phyloP scores from a whole-genome alignment of 2,113 vertebrate genomes.

The Mus spicilegus region DNA sequence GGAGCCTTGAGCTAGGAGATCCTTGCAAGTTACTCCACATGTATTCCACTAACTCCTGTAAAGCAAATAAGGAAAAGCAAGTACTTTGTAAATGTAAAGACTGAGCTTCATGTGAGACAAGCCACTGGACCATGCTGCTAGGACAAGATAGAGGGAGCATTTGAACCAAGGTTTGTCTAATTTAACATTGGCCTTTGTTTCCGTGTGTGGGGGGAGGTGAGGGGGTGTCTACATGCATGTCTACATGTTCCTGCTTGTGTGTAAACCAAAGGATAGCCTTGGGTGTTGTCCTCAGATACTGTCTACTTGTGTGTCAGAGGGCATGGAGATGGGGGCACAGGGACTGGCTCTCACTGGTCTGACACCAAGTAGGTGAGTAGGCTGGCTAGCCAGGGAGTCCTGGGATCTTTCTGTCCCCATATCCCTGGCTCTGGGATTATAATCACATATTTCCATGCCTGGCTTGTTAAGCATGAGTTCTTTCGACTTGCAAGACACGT shows the following conservation, averaged over 20 bases:
- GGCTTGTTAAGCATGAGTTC: not conserved
- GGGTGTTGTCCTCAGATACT: not conserved
- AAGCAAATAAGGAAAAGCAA: not conserved
- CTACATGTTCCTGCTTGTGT: not conserved
- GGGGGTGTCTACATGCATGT: not conserved
- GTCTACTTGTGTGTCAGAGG: not conserved
- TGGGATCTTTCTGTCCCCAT: not conserved
- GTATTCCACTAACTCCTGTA: not conserved
- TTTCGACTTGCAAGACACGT: not conserved
- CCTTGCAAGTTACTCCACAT: not conserved
- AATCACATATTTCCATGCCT: not conserved
- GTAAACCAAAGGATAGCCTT: not conserved
- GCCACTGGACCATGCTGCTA: not conserved
- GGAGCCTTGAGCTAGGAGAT: not conserved
- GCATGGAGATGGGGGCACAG: rapidly evolving
- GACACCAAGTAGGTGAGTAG: not conserved
- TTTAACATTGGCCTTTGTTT: not conserved
- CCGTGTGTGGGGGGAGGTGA: not conserved
- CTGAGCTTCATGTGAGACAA: not conserved
- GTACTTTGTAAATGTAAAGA: not conserved
- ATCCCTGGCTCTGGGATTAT: not conserved
- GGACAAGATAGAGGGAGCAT: not conserved
- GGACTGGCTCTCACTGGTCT: not conserved
- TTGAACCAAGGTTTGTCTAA: not conserved
- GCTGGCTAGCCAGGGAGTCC: not conserved